phyloP scores from a whole-genome alignment of 2,113 vertebrate genomes.

The Gobiocypris rarus region DNA sequence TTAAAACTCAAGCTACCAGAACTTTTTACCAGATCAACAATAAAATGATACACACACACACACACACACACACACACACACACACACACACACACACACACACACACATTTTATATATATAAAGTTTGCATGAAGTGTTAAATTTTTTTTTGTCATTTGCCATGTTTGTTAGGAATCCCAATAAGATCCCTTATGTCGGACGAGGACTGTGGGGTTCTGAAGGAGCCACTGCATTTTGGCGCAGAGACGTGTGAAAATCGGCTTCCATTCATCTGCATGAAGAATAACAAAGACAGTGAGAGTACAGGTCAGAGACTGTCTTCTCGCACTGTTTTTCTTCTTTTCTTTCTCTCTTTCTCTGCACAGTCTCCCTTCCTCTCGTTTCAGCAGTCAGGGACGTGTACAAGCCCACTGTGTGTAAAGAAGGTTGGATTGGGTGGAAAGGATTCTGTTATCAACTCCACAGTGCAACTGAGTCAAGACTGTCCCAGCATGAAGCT shows the following conservation, averaged over 20 bases:
- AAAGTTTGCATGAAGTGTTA: not conserved
- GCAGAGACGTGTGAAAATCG: constrained; percentile 75
- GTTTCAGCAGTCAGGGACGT: constrained; percentile 74
- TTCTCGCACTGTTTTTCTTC: not conserved
- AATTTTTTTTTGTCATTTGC: not conserved
- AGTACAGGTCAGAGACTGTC: constrained; percentile 67
- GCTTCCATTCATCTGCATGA: constrained; percentile 90
- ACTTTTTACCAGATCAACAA: too few relatives aligned
- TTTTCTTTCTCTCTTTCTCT: not conserved
- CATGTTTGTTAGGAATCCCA: constrained; percentile 72
- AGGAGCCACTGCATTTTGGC: constrained; percentile 80
- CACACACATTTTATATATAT: too few relatives aligned
- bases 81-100: too few relatives aligned
- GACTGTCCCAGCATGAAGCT: constrained; percentile 68
- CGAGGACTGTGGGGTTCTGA: constrained; percentile 80
- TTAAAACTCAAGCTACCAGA: too few relatives aligned
- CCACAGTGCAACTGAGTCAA: constrained; percentile 45
- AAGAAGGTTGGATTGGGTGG: constrained; percentile 80
- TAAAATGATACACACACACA: too few relatives aligned
- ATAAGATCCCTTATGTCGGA: constrained; percentile 59
- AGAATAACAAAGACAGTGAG: constrained; percentile 67
- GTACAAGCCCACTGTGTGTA: constrained; percentile 82
- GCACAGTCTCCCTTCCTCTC: not conserved
- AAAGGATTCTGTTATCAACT: constrained; percentile 83
- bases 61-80: too few relatives aligned